Conservation (phyloP, 2,113 vertebrate species). For the Lathamus discolor region DNA sequence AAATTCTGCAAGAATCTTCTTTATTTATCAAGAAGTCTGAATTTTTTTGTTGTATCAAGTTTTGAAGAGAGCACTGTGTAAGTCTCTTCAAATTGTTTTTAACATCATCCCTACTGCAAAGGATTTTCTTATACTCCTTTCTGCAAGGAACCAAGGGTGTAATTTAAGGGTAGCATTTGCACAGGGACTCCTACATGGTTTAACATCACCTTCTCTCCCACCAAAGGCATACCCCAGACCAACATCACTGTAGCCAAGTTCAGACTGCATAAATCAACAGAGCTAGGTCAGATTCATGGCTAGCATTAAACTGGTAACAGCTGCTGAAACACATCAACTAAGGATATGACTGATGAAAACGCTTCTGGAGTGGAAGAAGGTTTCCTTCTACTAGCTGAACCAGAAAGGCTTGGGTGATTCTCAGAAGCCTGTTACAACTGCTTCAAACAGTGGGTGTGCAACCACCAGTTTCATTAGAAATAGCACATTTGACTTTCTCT, state of each 20-base stretch:
- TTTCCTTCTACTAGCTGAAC: neutral
- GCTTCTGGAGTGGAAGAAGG: neutral
- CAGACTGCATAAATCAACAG: neutral
- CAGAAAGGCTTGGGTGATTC: conserved; percentile 12
- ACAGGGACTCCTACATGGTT: neutral
- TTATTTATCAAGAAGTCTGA: neutral
- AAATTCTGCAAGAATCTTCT: neutral
- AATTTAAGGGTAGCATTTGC: neutral
- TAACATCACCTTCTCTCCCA: neutral
- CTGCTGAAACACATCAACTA: neutral
- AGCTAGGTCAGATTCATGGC: neutral
- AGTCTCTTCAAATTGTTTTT: neutral
- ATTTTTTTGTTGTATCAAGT: neutral
- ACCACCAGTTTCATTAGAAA: neutral
- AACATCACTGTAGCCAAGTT: neutral
- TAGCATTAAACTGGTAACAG: neutral
- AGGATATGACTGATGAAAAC: neutral
- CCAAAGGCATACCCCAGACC: neutral
- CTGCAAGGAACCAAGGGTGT: neutral
- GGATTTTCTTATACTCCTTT: neutral
- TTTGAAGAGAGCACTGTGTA: fast-evolving
- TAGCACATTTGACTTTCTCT: neutral
- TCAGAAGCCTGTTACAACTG: neutral
- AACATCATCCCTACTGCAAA: neutral
- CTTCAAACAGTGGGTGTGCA: neutral